Conservation (phyloP, 2,888 invertebrate genomes). For the Agrotis exclamationis region DNA sequence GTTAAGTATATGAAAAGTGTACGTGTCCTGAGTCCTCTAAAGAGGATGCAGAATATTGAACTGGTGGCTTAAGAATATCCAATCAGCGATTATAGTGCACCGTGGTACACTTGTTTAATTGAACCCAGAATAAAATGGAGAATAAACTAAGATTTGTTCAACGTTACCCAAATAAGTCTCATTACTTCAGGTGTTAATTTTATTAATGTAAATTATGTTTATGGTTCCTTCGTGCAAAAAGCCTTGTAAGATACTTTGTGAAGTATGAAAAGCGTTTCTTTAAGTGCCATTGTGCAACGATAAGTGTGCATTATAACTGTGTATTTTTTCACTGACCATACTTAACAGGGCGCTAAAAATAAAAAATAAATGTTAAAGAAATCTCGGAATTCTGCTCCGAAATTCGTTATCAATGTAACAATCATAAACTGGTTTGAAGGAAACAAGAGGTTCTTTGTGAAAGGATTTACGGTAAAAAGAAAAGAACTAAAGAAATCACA, state of each 20-base stretch:
- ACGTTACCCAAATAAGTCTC: neutral
- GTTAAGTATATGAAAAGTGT: no score
- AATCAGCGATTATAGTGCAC: neutral
- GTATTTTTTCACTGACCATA: neutral
- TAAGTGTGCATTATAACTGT: conserved; percentile 1
- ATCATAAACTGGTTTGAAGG: conserved; percentile 34
- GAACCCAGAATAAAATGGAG: conserved; percentile 1
- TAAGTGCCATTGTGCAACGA: conserved; percentile 8
- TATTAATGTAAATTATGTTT: neutral
- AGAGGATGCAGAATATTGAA: neutral
- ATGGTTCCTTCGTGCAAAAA: neutral
- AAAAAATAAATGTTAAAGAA: neutral
- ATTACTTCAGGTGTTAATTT: conserved; percentile 4
- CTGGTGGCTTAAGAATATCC: conserved; percentile 3
- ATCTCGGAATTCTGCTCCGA: neutral
- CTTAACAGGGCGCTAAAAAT: neutral
- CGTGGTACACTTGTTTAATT: no score
- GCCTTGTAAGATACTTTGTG: neutral
- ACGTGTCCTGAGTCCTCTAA: neutral
- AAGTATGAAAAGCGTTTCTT: conserved; percentile 25
- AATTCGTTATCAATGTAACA: conserved; percentile 25
- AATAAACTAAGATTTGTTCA: conserved; percentile 11
- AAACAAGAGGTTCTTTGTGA: neutral
- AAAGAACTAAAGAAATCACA: neutral
- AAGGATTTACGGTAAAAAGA: conserved; percentile 7